Percentiles rank a stretch among this genome's conserved stretches.
phyloP scores from a whole-genome alignment of 2,888 invertebrate species.

The Camponotus fellah region DNA sequence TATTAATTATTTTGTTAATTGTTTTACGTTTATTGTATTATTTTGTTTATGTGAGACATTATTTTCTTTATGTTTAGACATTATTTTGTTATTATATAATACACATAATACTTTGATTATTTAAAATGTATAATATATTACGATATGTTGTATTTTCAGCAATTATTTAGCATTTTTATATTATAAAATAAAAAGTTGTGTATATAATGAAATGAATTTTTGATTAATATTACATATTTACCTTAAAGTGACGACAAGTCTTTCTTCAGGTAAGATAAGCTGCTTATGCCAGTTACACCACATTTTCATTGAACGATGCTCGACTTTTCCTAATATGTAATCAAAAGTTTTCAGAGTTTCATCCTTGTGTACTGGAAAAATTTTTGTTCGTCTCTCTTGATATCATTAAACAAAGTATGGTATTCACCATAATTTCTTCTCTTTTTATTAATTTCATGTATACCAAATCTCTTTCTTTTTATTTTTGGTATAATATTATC shows the following conservation, averaged over 20 bases:
- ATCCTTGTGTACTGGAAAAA: slow-evolving; percentile 10
- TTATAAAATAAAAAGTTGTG: no score
- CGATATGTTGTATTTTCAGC: no score
- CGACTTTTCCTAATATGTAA: slow-evolving; percentile 12
- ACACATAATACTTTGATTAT: no score
- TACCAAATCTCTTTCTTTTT: background rate
- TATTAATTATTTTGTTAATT: no score
- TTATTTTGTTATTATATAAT: no score
- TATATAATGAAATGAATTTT: no score
- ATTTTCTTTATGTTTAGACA: no score
- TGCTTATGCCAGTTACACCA: background rate
- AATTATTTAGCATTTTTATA: no score
- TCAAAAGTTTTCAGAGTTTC: slow-evolving; percentile 15
- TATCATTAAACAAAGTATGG: background rate
- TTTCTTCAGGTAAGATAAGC: slow-evolving; percentile 9
- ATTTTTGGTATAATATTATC: slow-evolving; percentile 17
- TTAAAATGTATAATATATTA: no score
- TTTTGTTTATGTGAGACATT: no score
- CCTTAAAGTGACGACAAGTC: background rate
- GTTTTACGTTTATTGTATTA: no score
- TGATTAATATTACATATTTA: no score
- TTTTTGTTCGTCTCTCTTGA: background rate
- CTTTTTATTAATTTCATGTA: background rate
- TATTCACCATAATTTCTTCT: slow-evolving; percentile 6
- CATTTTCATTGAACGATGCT: background rate